phyloP scores from a whole-genome alignment of 2,797 vertebrate species.

The Garrulus glandarius region DNA sequence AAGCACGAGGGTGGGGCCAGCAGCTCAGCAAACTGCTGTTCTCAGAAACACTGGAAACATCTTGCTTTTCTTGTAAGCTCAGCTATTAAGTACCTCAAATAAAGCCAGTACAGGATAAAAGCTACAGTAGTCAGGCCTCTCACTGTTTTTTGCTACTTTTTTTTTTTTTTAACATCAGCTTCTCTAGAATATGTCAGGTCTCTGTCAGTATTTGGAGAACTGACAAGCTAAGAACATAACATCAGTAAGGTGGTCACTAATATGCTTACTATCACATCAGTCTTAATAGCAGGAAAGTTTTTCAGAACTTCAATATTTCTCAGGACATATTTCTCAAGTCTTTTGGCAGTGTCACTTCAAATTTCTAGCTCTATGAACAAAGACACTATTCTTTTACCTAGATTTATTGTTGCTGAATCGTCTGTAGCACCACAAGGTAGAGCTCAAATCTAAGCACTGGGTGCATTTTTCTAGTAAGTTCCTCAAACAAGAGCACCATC shows the following conservation, averaged over 20 bases:
- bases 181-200: neutral
- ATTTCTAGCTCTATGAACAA: neutral
- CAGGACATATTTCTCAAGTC: neutral
- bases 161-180: neutral
- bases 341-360: neutral
- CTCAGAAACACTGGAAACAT: neutral
- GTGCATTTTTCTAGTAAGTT: neutral
- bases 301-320: neutral
- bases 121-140: neutral
- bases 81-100: neutral
- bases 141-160: neutral
- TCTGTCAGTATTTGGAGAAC: neutral
- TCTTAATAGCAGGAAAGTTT: neutral
- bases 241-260: slow-evolving; percentile 2
- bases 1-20: neutral
- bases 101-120: neutral
- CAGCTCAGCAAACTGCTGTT: neutral
- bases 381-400: neutral
- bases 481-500: neutral
- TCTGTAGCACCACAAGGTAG: neutral
- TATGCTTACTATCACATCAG: neutral
- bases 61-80: neutral
- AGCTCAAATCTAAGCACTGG: neutral
- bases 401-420: neutral
- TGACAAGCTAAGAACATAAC: neutral